Conservation (phyloP, 2,888 invertebrate genomes). For the Anorthoa munda region DNA sequence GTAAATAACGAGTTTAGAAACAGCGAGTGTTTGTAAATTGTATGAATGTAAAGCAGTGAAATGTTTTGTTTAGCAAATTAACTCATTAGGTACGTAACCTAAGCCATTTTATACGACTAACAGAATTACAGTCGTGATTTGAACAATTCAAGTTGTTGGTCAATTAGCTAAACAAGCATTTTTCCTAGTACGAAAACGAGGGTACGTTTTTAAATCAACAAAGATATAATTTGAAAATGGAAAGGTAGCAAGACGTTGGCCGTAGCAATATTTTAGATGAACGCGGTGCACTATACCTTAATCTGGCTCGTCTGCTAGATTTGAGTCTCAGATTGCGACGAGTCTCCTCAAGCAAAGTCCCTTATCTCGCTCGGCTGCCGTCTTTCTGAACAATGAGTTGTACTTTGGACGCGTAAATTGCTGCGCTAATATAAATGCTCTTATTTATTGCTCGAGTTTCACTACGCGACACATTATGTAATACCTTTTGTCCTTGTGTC, state of each 20-base stretch:
- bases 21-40: background rate
- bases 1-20: too few relatives aligned
- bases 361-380: conserved; percentile 65
- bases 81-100: background rate
- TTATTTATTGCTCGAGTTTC: conserved; percentile 44
- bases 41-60: background rate
- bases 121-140: background rate
- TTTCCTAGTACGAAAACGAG: background rate
- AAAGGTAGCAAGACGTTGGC: conserved; percentile 12
- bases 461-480: conserved; percentile 26
- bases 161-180: background rate
- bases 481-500: conserved; percentile 34
- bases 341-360: conserved; percentile 57
- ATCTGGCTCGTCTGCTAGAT: conserved; percentile 61
- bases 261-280: conserved; percentile 42
- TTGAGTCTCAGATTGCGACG: conserved; percentile 48
- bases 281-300: conserved; percentile 35
- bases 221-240: conserved; percentile 9
- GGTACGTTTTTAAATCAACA: background rate
- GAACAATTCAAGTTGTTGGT: background rate
- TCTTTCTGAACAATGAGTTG: conserved; percentile 62
- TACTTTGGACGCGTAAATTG: conserved; percentile 63
- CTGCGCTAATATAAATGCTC: conserved; percentile 61
- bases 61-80: background rate
- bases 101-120: background rate